Conservation (phyloP, 2,113 vertebrate species). For the Lasiurus borealis region DNA sequence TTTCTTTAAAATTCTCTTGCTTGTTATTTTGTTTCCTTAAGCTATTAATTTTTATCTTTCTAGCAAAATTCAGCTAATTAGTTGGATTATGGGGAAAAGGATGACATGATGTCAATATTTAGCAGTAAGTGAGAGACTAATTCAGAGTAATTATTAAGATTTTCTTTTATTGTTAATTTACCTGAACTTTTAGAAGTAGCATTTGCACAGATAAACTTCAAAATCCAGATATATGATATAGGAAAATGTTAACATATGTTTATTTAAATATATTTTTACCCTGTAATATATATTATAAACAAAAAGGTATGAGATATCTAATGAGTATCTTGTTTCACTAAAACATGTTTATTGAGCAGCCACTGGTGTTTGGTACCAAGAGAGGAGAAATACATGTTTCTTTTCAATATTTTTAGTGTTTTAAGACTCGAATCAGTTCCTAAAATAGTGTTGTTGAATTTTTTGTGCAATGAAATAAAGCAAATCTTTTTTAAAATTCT, state of each 20-base stretch:
- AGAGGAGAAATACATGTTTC: neutral
- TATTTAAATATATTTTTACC: conserved; percentile 23
- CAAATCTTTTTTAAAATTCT: neutral
- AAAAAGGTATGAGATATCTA: neutral
- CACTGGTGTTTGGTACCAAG: neutral
- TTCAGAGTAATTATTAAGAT: conserved; percentile 33
- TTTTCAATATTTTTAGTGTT: conserved; percentile 54
- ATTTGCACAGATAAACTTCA: conserved; percentile 17
- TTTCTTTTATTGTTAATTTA: neutral
- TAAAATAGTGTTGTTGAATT: conserved; percentile 39
- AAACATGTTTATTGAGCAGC: conserved; percentile 19
- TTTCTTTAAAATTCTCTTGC: neutral
- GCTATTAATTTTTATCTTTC: conserved; percentile 49
- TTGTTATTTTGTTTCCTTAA: conserved; percentile 23
- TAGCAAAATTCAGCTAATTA: conserved; percentile 42
- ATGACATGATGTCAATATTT: neutral
- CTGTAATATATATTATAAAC: conserved; percentile 20
- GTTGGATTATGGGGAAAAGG: neutral
- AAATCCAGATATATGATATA: conserved; percentile 27
- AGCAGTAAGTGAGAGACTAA: neutral
- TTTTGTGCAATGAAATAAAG: conserved; percentile 40
- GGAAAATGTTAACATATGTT: neutral
- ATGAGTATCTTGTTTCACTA: neutral
- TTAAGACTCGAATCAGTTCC: conserved; percentile 17
- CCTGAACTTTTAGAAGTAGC: conserved; percentile 20